Evolutionary conservation across 2,797 vertebrate species (phyloP), one percentile per base, ranked within the genome.

Genomic region (Enteromius radiatus): DNA sequence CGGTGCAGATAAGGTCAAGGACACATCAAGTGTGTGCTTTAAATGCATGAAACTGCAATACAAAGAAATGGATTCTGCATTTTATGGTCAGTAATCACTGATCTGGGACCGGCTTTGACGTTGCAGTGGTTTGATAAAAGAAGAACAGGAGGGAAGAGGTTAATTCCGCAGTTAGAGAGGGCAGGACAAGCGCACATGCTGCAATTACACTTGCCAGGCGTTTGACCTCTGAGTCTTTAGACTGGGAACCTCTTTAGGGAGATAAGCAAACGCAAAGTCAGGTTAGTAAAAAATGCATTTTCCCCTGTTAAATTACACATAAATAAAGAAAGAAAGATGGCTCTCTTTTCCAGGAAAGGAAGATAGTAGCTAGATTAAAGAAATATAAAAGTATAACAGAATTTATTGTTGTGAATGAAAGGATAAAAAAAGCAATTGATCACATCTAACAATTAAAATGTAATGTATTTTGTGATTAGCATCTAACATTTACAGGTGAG

Each of bases 1-100:
- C 83, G 59, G 78, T 67, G 49, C 54, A 43, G 79, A 90, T 85
- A 73, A 87, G 86, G 89, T 91, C 89, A 91, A 83, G 86, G 87
- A 87, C 89, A 86, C 87, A 82, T 80, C 92, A 92, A 92, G 84
- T 88, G 88, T 90, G 92, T 89, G 87, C 89, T 94, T 94, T 92
- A 93, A 93, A 94, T 93, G 91, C 91, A 93, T 92, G 89, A 89
- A 91, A 90, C 89, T 69, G 84, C 61, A 9, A 87, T 49, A 87
- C 82, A 81, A 88, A 41, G 41, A 88, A 87, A 89, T 88, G 61
- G 76, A 84, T 83, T 70, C 84, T 84, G 86, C 84, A 81, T 84
- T 89, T 90, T 87, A 90, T 88, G 86, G 88, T 86, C 74, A 78
- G 84, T 89, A 88, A 90, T 92, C 88, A 90, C 82, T 12, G 17